phyloP scores from a whole-genome alignment of 2,888 invertebrate genomes.

The Ferdinandea cuprea region DNA sequence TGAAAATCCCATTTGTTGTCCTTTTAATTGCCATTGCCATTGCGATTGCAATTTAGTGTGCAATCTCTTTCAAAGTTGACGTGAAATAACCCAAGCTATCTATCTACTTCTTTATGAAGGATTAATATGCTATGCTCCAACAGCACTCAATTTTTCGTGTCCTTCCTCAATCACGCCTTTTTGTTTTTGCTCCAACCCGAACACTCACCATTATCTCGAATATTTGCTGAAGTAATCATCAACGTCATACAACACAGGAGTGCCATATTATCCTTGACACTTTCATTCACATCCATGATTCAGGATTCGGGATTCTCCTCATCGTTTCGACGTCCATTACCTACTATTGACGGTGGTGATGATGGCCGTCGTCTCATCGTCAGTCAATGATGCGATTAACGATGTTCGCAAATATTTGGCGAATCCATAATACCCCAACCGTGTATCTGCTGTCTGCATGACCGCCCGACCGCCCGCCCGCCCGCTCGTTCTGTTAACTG shows the following conservation, averaged over 20 bases:
- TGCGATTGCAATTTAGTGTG: not conserved
- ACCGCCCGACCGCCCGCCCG: too few species aligned
- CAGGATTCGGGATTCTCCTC: not conserved
- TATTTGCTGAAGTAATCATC: slow-evolving; percentile 63
- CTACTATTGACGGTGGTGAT: slow-evolving; percentile 54
- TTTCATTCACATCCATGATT: slow-evolving; percentile 28
- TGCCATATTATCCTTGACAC: slow-evolving; percentile 61
- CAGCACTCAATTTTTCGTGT: not conserved
- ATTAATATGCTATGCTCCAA: not conserved
- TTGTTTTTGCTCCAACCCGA: slow-evolving; percentile 24
- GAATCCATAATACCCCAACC: slow-evolving; percentile 46
- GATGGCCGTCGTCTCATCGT: slow-evolving; percentile 65
- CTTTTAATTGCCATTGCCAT: slow-evolving; percentile 18
- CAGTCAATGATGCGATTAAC: slow-evolving; percentile 75
- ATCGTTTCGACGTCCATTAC: slow-evolving; percentile 29
- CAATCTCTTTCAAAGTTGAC: not conserved
- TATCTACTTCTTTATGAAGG: slow-evolving; percentile 28
- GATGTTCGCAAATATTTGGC: slow-evolving; percentile 74
- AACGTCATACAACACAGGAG: slow-evolving; percentile 50
- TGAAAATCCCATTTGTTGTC: slow-evolving; percentile 32
- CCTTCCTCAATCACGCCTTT: not conserved
- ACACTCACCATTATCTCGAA: not conserved
- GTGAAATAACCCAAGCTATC: not conserved
- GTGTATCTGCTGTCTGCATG: not conserved
- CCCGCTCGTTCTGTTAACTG: not conserved